Percentiles rank a stretch among this genome's conserved stretches.
These are phyloP conservation scores for Diogma glabrata DNA, from an alignment of 2,888 invertebrate genomes.

Conservation along the genomic window DNA sequence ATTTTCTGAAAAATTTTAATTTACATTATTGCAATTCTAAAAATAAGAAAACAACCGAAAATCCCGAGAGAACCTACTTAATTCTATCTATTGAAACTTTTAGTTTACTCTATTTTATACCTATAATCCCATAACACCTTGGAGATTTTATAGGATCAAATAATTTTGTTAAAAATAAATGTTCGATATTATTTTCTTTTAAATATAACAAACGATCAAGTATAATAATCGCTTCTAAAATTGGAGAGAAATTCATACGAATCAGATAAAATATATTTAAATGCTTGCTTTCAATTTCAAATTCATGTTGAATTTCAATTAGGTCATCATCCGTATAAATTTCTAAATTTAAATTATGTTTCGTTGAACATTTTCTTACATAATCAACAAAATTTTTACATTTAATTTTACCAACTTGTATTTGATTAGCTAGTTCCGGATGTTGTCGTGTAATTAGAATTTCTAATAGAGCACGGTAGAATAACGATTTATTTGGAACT, in stretches of 20 bases:
- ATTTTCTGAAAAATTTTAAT: no score
- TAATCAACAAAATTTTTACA: conserved; percentile 56
- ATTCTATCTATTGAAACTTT: no score
- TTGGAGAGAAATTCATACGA: conserved; percentile 62
- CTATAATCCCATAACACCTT: conserved; percentile 64
- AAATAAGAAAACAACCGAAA: no score
- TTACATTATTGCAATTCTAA: no score
- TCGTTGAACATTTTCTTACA: conserved; percentile 50
- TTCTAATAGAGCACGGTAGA: conserved; percentile 68
- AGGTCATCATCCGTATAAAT: conserved; percentile 38
- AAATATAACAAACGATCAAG: conserved; percentile 72
- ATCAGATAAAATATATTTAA: conserved; percentile 66
- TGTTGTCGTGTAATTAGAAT: conserved; percentile 40
- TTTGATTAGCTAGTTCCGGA: conserved; percentile 32
- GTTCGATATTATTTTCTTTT: conserved; percentile 46
- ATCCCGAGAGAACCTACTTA: no score
- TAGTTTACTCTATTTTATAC: no score
- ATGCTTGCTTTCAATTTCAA: conserved; percentile 41
- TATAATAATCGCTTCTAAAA: conserved; percentile 69
- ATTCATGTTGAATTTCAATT: conserved; percentile 31
- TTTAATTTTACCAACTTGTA: conserved; percentile 53
- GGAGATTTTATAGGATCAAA: conserved; percentile 81
- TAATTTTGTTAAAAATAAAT: conserved; percentile 56
- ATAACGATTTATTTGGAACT: conserved; percentile 51
- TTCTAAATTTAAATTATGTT: conserved; percentile 38